Evolutionary conservation across 2,797 vertebrate species (phyloP).

Genomic region (Phyllotis vaccarum): DNA sequence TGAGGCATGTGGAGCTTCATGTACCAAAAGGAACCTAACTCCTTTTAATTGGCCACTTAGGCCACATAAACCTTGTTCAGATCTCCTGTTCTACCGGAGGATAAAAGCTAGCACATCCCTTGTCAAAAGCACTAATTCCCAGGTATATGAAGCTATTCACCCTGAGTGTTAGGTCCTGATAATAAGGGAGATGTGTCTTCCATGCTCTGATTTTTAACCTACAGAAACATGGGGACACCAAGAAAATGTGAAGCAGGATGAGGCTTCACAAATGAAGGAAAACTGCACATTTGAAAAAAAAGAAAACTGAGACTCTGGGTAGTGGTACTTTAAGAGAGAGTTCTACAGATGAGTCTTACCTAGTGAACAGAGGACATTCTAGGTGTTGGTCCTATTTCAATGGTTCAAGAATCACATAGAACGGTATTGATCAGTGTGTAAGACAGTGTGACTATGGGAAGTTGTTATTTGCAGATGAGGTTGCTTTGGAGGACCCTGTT

Average conservation of each 20-base stretch:
- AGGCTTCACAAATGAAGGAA: not conserved
- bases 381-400: not conserved
- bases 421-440: rapidly evolving
- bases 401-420: rapidly evolving
- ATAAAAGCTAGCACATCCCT: not conserved
- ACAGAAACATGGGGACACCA: not conserved
- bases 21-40: not conserved
- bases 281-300: not conserved
- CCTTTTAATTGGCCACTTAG: not conserved
- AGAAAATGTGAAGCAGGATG: not conserved
- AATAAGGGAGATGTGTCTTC: not conserved
- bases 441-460: no score
- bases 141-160: not conserved
- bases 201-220: not conserved
- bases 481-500: not conserved
- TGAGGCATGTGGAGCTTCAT: not conserved
- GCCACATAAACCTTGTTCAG: not conserved
- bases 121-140: not conserved
- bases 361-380: not conserved
- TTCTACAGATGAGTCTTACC: not conserved
- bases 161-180: not conserved
- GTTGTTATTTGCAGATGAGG: not conserved
- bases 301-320: not conserved
- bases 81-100: not conserved
- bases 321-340: not conserved